Evolutionary conservation across 2,888 invertebrate species (phyloP), one percentile per base, ranked within the genome.

Genomic region (Griposia aprilina): DNA sequence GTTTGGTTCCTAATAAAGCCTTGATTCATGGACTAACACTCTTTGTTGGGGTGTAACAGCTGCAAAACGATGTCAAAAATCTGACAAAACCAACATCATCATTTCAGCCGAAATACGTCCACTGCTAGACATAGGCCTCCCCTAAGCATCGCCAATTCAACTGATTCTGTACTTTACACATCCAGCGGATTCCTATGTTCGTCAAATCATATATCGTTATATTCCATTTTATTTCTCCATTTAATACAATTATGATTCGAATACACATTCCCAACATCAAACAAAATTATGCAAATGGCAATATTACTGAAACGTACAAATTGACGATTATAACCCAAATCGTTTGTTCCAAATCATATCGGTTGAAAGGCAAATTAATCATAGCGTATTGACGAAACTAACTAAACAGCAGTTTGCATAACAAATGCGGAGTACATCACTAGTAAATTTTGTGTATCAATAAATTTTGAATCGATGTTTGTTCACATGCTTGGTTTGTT

Each of bases 281-380:
- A 74, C 66, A 66, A 70, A 83, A 80, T 80, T 83, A 75, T 67
- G 73, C 80, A 63, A 84, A 84, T 67, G 5, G 45, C 65, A 63
- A 73, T 73, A 71, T 55, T 74, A 66, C 30, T 36, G 76, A 67
- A 59, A 41, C 36, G 71, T 60, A 60, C 67, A 84, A 82, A 81
- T 77, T 50, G 75, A 74, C 66, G 66, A 70, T 75, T 84, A 72
- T 77, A 78, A 65, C 63, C 26, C 1, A 55, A 79, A 82, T 72
- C 71, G 80, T 78, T 75, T 82, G 66, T 74, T 71, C n/a, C 30
- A 71, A 82, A 85, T 85, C 74, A 76, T 83, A 85, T 83, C 67
- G 65, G 66, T 74, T 80, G 83, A 78, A 80, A 78, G 59, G 73
- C 74, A 76, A 80, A 85, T 85, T 83, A 83, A 83, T 85, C 83